Evolutionary conservation across 2,888 invertebrate species (phyloP).

Genomic region (Drosophila ezoana): DNA sequence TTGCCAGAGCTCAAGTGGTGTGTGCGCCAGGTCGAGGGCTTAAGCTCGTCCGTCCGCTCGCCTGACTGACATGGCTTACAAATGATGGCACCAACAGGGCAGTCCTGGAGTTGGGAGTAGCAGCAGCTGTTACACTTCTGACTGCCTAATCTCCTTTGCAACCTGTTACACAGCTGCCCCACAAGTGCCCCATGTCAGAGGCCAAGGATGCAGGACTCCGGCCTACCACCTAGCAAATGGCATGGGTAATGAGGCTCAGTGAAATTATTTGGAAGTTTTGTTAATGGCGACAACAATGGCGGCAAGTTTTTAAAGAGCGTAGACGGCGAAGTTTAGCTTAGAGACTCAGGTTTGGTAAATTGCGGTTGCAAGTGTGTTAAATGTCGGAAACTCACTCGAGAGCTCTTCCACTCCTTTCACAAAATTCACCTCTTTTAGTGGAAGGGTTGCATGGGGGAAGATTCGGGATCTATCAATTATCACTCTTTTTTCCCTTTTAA

Average conservation of each 20-base stretch:
- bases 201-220: conserved; percentile 15
- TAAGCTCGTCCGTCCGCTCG: conserved; percentile 48
- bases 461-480: too few relatives aligned
- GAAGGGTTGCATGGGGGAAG: too few relatives aligned
- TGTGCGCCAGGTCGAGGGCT: conserved; percentile 43
- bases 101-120: conserved; percentile 4
- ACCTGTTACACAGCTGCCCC: conserved; percentile 64
- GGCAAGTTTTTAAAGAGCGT: conserved; percentile 3
- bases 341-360: too few relatives aligned
- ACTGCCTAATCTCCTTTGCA: conserved; percentile 72
- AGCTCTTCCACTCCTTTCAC: too few relatives aligned
- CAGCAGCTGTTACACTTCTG: conserved; percentile 61
- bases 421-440: too few relatives aligned
- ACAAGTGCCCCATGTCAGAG: conserved; percentile 8
- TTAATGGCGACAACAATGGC: conserved; percentile 9
- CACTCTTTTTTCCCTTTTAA: too few relatives aligned
- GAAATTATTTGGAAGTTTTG: conserved; percentile 63
- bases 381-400: too few relatives aligned
- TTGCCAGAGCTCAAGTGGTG: conserved; percentile 30
- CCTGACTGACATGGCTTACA: conserved; percentile 73
- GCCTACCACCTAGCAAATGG: conserved; percentile 41
- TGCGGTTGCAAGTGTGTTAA: too few relatives aligned
- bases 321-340: conserved; percentile 3
- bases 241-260: conserved; percentile 56
- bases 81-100: conserved; percentile 54